Base-by-base conservation (phyloP, 2,797 vertebrate species). In the Malacoraja senta region DNA sequence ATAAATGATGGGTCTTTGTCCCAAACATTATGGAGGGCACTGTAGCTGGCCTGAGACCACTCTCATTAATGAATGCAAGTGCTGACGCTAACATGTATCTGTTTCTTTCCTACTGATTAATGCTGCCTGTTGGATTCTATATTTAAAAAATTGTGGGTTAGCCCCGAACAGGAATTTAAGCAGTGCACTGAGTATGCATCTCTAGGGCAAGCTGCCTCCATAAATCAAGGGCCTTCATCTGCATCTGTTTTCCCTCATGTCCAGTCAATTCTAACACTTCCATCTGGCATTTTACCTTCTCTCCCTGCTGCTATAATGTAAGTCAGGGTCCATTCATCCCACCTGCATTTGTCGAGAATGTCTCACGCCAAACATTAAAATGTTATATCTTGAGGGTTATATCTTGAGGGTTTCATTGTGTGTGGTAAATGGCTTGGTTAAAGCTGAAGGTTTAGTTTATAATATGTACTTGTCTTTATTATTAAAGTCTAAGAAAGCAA, bases 231-330 rank as follows among this genome's bases (percentile, higher is more conserved):
- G 95, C 96, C 95, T 94, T 97, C 96, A 95, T 96, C 96, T 95
- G 83, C 95, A 95, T 98, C 97, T 94, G 95, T 95, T 97, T 97
- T 97, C 95, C 95, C 95, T 96, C 96, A 96, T 96, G 94, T 94
- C 96, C 94, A 95, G 95, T 96, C 96, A 96, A 95, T 96, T 95
- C 94, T 97, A 95, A 96, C 95, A 93, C 94, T 96, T 95, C 95
- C 95, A 95, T 96, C 96, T 88, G 96, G 95, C 95, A 95, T 97
- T 95, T 95, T 96, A 95, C 95, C 96, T 95, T 96, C 95, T 95
- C 95, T 97, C 95, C 95, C 96, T 95, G 94, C 95, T 96, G 96
- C 95, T 94, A 97, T 95, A 94, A 97, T 97, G 95, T 97, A 94
- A 96, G 96, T 95, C 95, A 94, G 95, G 96, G 94, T 96, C 94